Conservation (phyloP, 2,113 vertebrate species). For the Leucosticte australis region DNA sequence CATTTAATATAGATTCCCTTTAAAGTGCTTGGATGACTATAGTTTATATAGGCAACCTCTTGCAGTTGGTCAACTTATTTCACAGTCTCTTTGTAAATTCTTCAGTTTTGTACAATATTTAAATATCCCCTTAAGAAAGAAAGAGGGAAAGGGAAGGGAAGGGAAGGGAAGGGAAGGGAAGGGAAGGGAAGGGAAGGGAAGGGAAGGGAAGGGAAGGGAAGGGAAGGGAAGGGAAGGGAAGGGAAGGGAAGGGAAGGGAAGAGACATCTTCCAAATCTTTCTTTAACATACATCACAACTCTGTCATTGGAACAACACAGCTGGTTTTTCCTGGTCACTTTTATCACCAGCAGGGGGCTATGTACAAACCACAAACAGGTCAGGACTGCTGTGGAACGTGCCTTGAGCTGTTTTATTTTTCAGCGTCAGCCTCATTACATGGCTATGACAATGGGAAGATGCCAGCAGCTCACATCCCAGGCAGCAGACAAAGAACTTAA, state of each 20-base stretch:
- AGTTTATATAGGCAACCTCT: not conserved
- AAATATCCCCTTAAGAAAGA: not conserved
- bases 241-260: too few relatives aligned
- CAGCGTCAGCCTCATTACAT: too few relatives aligned
- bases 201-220: too few relatives aligned
- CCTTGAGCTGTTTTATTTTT: too few relatives aligned
- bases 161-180: not conserved
- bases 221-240: too few relatives aligned
- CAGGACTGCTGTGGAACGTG: too few relatives aligned
- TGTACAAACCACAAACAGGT: too few relatives aligned
- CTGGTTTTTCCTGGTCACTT: not conserved
- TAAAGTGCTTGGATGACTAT: not conserved
- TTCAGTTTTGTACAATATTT: not conserved
- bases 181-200: too few relatives aligned
- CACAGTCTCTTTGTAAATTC: not conserved
- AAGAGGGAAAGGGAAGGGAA: rapidly evolving
- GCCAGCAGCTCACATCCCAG: too few relatives aligned
- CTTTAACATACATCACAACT: not conserved
- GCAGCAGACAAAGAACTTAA: too few relatives aligned
- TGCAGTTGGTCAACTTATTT: not conserved
- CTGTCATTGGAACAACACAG: not conserved
- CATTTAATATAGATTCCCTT: not conserved
- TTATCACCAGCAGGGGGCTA: too few relatives aligned
- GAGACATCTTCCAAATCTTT: not conserved
- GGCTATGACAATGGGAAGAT: too few relatives aligned